These are phyloP conservation scores for Arbacia lixula DNA, from an alignment of 53 echinoderm and acorn worm genomes.

Conservation along the genomic window DNA sequence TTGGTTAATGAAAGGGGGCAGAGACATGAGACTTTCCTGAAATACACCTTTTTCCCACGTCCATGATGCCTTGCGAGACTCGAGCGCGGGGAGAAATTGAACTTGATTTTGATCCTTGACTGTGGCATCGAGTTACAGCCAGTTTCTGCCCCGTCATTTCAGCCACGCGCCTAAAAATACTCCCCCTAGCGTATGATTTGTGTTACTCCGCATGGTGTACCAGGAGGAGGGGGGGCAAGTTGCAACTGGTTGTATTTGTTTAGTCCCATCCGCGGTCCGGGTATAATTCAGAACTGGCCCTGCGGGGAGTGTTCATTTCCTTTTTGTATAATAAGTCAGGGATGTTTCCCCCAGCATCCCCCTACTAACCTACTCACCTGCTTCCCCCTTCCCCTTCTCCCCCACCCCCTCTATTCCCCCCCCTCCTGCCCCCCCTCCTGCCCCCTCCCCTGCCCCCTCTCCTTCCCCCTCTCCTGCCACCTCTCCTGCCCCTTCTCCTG, in stretches of 20 bases:
- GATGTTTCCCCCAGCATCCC: conserved; percentile 27
- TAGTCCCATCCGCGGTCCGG: conserved; percentile 26
- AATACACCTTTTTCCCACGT: too few species aligned
- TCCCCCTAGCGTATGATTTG: too few species aligned
- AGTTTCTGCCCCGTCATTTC: conserved; percentile 42
- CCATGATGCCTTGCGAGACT: conserved; percentile 13
- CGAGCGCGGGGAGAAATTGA: conserved; percentile 38
- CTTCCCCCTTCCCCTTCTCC: neutral
- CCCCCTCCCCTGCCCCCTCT: neutral
- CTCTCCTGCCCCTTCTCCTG: neutral
- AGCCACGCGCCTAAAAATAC: conserved; percentile 31
- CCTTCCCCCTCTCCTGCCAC: neutral
- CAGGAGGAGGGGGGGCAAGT: neutral
- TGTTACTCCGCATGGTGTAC: too few species aligned
- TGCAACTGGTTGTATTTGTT: conserved; percentile 20
- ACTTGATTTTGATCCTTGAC: conserved; percentile 51
- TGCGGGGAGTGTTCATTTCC: conserved; percentile 25
- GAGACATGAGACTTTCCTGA: too few species aligned
- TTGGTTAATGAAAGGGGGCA: too few species aligned
- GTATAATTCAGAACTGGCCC: conserved; percentile 13
- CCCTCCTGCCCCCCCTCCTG: neutral
- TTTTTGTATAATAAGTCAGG: conserved; percentile 21
- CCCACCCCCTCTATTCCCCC: neutral
- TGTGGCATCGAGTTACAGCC: conserved; percentile 37
- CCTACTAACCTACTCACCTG: too few species aligned